phyloP scores from a whole-genome alignment of 2,113 vertebrate genomes.

The Propithecus coquereli region DNA sequence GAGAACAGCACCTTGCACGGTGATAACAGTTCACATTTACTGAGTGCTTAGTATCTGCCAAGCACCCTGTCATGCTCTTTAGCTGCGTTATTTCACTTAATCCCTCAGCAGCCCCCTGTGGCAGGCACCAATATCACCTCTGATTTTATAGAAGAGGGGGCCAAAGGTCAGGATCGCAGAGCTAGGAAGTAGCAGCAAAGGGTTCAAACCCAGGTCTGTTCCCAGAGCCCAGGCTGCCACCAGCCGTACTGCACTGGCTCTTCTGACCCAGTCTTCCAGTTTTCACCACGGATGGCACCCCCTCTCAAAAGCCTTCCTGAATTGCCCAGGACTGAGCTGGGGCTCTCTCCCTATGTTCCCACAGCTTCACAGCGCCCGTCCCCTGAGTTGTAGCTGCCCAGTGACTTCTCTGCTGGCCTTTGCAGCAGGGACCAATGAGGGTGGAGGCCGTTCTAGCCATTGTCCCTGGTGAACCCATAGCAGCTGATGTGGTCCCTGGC shows the following conservation, averaged over 20 bases:
- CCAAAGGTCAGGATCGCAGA: not conserved
- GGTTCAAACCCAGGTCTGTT: not conserved
- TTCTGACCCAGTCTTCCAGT: not conserved
- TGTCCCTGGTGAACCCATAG: not conserved
- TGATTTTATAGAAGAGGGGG: not conserved
- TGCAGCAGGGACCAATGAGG: not conserved
- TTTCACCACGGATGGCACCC: not conserved
- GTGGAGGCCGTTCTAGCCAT: not conserved
- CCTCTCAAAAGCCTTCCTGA: constrained; percentile 1
- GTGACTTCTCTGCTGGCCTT: not conserved
- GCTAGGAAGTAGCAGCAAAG: not conserved
- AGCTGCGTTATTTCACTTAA: not conserved
- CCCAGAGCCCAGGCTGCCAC: not conserved
- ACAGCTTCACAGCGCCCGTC: not conserved
- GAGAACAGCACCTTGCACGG: not conserved
- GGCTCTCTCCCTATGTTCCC: not conserved
- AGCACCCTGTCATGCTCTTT: not conserved
- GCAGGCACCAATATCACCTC: not conserved
- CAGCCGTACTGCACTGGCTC: not conserved
- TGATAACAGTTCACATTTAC: not conserved
- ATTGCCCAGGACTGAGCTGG: not conserved
- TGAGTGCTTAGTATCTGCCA: not conserved
- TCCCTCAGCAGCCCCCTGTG: not conserved
- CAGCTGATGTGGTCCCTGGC: not conserved
- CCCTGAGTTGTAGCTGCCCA: not conserved